Conservation (phyloP, 2,888 invertebrate species). For the Brachyptera putata region DNA sequence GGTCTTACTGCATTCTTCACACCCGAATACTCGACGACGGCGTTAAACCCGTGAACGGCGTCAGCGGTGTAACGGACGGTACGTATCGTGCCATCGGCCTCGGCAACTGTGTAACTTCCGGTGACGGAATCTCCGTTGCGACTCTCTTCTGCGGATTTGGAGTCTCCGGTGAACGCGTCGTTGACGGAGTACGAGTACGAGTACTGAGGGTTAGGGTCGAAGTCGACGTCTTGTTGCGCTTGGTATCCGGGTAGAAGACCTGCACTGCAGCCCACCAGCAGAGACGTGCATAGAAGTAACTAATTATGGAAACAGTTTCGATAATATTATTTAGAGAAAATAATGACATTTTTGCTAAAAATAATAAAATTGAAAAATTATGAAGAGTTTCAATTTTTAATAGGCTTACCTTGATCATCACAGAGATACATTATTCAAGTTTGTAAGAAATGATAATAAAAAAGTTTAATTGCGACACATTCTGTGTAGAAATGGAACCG, state of each 20-base stretch:
- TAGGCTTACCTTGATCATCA: too few relatives aligned
- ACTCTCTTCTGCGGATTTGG: slow-evolving; percentile 28
- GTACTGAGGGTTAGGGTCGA: slow-evolving; percentile 30
- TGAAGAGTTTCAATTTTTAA: too few relatives aligned
- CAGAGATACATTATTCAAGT: too few relatives aligned
- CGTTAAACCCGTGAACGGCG: slow-evolving; percentile 31
- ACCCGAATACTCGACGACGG: slow-evolving; percentile 27
- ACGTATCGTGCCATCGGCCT: slow-evolving; percentile 16
- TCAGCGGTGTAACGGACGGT: slow-evolving; percentile 24
- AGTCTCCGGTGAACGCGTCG: slow-evolving; percentile 28
- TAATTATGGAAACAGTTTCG: not conserved
- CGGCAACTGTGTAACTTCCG: slow-evolving; percentile 14
- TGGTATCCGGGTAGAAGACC: slow-evolving; percentile 22
- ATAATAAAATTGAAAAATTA: too few relatives aligned
- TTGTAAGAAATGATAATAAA: too few relatives aligned
- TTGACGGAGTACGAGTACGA: slow-evolving; percentile 28
- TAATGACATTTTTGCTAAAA: too few relatives aligned
- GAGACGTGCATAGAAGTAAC: not conserved
- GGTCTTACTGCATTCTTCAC: slow-evolving; percentile 6
- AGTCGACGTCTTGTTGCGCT: slow-evolving; percentile 6
- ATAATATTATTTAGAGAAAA: too few relatives aligned
- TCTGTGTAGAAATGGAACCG: too few relatives aligned
- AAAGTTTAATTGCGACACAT: too few relatives aligned
- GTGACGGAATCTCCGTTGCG: slow-evolving; percentile 30
- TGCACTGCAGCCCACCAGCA: slow-evolving; percentile 6